Evolutionary conservation across 2,113 vertebrate species (phyloP).

Genomic region (Onychostruthus taczanowskii): DNA sequence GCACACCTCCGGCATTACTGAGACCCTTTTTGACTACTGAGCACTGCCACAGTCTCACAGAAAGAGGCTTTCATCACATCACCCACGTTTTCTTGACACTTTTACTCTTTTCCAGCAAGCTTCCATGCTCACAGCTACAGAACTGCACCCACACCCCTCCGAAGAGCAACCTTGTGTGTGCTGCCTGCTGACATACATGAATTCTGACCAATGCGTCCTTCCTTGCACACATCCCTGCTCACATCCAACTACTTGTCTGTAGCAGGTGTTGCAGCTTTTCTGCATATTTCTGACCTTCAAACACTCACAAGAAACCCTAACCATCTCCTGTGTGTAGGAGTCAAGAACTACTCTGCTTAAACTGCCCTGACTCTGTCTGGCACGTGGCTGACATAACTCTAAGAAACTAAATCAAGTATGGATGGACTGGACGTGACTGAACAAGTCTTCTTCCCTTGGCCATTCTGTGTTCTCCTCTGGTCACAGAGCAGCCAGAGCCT

Average conservation of each 20-base stretch:
- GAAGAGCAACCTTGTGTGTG: accelerated
- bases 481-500: background rate
- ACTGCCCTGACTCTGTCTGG: background rate
- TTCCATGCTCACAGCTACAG: background rate
- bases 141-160: background rate
- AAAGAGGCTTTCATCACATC: background rate
- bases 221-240: background rate
- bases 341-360: background rate
- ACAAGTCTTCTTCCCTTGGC: background rate
- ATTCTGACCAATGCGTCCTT: background rate
- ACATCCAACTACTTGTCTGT: background rate
- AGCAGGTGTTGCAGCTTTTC: background rate
- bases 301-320: background rate
- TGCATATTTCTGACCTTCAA: background rate
- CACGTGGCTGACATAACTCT: background rate
- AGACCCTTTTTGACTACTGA: background rate
- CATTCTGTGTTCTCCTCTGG: background rate
- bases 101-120: background rate
- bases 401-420: background rate
- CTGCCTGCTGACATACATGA: background rate
- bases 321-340: background rate
- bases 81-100: accelerated
- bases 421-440: background rate
- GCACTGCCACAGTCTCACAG: background rate
- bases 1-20: background rate